Base-by-base conservation (phyloP, 1,140 invertebrate genomes). In the Drosophila nannoptera region DNA sequence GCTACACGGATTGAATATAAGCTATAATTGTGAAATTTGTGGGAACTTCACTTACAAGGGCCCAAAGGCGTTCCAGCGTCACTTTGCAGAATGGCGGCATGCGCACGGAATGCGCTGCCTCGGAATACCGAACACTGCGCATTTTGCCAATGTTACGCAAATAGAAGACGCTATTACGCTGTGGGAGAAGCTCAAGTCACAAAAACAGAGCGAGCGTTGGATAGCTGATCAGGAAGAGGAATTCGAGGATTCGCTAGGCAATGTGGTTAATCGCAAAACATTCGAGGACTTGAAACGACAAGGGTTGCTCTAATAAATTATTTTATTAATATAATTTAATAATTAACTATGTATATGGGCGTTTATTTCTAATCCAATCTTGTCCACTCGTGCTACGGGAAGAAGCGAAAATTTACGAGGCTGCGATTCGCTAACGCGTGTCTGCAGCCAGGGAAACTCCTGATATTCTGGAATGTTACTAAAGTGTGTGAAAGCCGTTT, bases 31-130 rank as follows among this genome's bases (percentile, higher is more conserved):
- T 90, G 99, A 99, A 90, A 99, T 99, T 68, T 99, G 99, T 91
- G 99, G 98, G n/a, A 99, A 99, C 91, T 98, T 96, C 81, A 97
- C 96, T 0, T 99, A 99, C 90, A 98, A 99, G 91, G 99, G 99
- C 1, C 99, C 99, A 0, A 99, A 99, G 90, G 98, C 98, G n/a
- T 99, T 99, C 90, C 98, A 99, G 90, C 92, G 97, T 54, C 99
- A 99, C 91, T 99, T 99, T 92, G 97, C 98, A 2, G 98, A 99
- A 91, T 99, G 99, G 98, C 92, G 99, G 55, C 99, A 99, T 91
- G 98, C 99, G 33, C 98, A 99, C 90, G 98, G 98, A 12, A 99
- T 99, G 98, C 91, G 97, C 5, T 99, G 99, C 90, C 92, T 99
- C 2, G 98, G 98, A 6, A 99, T 99, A 81, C 98, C 98, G 0